Base-by-base conservation (phyloP, 1,140 invertebrate genomes). In the Frieseomelitta varia region DNA sequence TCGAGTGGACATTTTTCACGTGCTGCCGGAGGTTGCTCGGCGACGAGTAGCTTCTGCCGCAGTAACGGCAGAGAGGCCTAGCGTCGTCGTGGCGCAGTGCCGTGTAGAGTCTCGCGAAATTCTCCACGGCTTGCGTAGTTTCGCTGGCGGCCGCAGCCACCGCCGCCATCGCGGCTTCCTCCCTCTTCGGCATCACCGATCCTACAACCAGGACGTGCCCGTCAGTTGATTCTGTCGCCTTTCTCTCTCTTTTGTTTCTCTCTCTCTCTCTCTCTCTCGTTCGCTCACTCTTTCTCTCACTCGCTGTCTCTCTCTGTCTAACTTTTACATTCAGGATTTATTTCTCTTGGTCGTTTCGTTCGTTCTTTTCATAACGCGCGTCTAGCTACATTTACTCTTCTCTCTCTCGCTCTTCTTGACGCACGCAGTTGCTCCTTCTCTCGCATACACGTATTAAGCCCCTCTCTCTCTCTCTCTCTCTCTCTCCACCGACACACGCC, bases 1-100 rank as follows among this genome's bases (percentile, higher is more conserved):
- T 95, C 89, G 96, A 96, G 94, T 97, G 96, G 91, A 97, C 96
- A 93, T 97, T 97, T 95, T 96, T 96, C 91, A 97, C 96, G 93
- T 97, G 97, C 94, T 97, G 96, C 88, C 96, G 95, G 83, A 97
- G 95, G 94, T 97, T 97, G 94, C 96, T 96, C 84, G 96, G 96
- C 90, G 96, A 96, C 90, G 96, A 96, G 95, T 96, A 97, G 93
- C 96, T 95, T 90, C 96, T 95, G 86, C 96, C 96, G 95, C 96
- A 97, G 93, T 96, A 96, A 83, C 96, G 96, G 91, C 96, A 97
- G 90, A 96, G 93, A 88, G 96, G 96, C 90, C 96, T 86, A 73
- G 91, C 83, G 78, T 94, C 94, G 76, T 95, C 94, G 83, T 94
- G 93, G 51, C 93, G 89, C 76, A 94, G 90, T 63, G 92, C 92